Conservation (phyloP, 2,797 vertebrate genomes). For the Phalloptychus januarius region DNA sequence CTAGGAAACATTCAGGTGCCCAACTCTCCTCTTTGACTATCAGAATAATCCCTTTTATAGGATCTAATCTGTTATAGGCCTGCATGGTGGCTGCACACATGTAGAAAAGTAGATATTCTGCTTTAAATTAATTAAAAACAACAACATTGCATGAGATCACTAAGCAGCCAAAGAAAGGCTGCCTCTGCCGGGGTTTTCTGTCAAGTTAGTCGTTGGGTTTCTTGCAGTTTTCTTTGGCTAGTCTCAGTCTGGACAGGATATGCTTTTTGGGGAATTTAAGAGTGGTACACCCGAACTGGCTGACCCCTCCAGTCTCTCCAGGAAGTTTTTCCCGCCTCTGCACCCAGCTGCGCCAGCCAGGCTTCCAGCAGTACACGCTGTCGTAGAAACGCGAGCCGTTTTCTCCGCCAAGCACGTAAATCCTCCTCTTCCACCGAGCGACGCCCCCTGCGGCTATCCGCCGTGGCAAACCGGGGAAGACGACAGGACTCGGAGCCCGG, state of each 20-base stretch:
- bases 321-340: constrained; percentile 85
- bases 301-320: constrained; percentile 83
- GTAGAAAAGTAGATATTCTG: constrained; percentile 36
- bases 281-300: constrained; percentile 86
- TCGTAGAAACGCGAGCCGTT: constrained; percentile 84
- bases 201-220: constrained; percentile 54
- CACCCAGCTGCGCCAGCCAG: constrained; percentile 85
- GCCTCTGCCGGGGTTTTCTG: background rate
- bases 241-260: constrained; percentile 79
- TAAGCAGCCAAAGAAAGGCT: background rate
- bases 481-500: constrained; percentile 80
- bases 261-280: constrained; percentile 87
- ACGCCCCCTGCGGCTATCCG: constrained; percentile 84
- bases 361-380: constrained; percentile 88
- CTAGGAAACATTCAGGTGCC: constrained; percentile 66
- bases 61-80: constrained; percentile 18
- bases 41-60: background rate
- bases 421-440: constrained; percentile 85
- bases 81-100: constrained; percentile 34
- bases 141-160: constrained; percentile 25
- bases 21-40: constrained; percentile 25
- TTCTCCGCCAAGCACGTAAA: constrained; percentile 86
- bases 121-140: constrained; percentile 22
- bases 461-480: constrained; percentile 82
- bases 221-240: constrained; percentile 78